A percentile compares a stretch with the other conserved stretches of the same genome.
phyloP scores from a whole-genome alignment of 2,113 vertebrate genomes.

The Burhinus bistriatus region DNA sequence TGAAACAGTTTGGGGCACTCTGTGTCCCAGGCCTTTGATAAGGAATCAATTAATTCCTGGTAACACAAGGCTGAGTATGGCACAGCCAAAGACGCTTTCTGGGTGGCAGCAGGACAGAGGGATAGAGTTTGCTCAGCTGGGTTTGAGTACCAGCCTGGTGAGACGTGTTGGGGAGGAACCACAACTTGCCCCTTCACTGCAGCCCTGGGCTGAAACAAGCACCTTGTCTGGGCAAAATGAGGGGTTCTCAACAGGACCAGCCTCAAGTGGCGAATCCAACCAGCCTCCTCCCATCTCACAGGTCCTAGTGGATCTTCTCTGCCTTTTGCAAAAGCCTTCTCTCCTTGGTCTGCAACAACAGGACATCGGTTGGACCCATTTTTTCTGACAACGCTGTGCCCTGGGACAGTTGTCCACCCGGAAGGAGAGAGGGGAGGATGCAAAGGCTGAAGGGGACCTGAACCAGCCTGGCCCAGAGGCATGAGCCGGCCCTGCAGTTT shows the following conservation, averaged over 20 bases:
- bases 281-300: background rate
- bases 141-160: background rate
- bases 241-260: background rate
- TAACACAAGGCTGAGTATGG: background rate
- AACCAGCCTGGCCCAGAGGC: background rate
- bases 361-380: background rate
- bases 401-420: accelerated
- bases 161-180: background rate
- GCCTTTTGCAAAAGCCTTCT: background rate
- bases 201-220: background rate
- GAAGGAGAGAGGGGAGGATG: background rate
- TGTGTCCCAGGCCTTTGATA: accelerated
- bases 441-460: background rate
- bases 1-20: accelerated
- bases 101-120: background rate
- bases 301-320: background rate
- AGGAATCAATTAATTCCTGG: background rate
- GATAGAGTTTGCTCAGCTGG: background rate
- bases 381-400: background rate
- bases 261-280: background rate
- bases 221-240: background rate
- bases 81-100: background rate
- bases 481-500: background rate
- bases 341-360: background rate
- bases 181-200: accelerated